A percentile compares a stretch with the other conserved stretches of the same genome.
Evolutionary conservation across 2,888 invertebrate species (phyloP).

Genomic region (Lycocerus yunnanus): DNA sequence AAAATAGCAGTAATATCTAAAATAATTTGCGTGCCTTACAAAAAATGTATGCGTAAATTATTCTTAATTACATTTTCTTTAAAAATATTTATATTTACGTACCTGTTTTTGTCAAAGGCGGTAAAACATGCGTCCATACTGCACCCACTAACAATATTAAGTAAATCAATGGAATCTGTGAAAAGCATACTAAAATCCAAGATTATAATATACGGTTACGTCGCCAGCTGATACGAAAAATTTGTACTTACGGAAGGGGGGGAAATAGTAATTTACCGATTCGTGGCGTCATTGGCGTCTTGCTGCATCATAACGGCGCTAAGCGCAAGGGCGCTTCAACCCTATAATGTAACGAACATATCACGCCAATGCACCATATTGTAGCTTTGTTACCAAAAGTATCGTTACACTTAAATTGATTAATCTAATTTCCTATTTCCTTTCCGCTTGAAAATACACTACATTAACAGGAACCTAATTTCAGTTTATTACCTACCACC

Average conservation of each 20-base stretch:
- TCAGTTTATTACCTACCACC: not conserved
- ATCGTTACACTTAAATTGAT: constrained; percentile 2
- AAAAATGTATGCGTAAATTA: not conserved
- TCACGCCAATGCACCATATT: constrained; percentile 29
- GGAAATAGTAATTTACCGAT: constrained; percentile 15
- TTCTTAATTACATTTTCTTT: not conserved
- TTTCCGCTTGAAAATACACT: not conserved
- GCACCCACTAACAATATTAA: constrained; percentile 37
- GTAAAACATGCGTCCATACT: constrained; percentile 89
- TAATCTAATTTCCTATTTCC: not conserved
- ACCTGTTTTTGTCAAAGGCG: constrained; percentile 90
- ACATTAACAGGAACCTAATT: not conserved
- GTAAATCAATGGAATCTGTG: constrained; percentile 40
- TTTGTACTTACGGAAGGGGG: constrained; percentile 11
- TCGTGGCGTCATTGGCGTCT: constrained; percentile 32
- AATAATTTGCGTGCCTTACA: not conserved
- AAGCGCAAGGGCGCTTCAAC: constrained; percentile 25
- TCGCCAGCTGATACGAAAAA: constrained; percentile 39
- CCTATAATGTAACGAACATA: constrained; percentile 17
- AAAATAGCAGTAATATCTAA: not conserved
- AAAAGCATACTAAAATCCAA: constrained; percentile 34
- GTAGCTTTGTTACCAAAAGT: constrained; percentile 6
- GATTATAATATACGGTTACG: constrained; percentile 33
- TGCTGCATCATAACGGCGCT: constrained; percentile 30
- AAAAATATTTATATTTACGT: constrained; percentile 53